Conservation (phyloP, 2,113 vertebrate species). For the Osmerus eperlanus region DNA sequence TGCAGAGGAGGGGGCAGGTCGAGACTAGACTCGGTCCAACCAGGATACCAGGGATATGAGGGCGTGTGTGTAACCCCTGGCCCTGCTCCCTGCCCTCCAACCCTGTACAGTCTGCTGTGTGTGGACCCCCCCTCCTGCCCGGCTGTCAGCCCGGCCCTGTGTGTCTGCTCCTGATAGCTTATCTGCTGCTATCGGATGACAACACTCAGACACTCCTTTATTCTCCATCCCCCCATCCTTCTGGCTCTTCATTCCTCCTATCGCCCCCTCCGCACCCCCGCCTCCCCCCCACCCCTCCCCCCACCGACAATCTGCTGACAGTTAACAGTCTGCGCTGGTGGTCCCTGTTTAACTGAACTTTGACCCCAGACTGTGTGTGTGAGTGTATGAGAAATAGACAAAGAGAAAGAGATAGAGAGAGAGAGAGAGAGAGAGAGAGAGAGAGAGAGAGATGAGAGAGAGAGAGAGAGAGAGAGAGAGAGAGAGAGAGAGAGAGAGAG, state of each 20-base stretch:
- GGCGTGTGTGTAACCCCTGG: not conserved
- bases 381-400: slow-evolving; percentile 1
- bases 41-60: not conserved
- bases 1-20: not conserved
- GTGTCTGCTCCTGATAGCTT: slow-evolving; percentile 38
- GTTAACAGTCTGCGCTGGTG: slow-evolving; percentile 38
- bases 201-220: slow-evolving; percentile 31
- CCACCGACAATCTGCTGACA: slow-evolving; percentile 55
- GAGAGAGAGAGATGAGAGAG: too few relatives aligned
- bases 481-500: too few relatives aligned
- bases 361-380: slow-evolving; percentile 8
- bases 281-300: slow-evolving; percentile 15
- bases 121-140: slow-evolving; percentile 23
- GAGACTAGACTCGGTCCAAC: not conserved
- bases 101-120: slow-evolving; percentile 10
- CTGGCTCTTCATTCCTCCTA: slow-evolving; percentile 37
- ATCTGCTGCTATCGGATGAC: slow-evolving; percentile 37
- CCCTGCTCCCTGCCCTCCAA: not conserved
- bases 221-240: slow-evolving; percentile 42
- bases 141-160: slow-evolving; percentile 35
- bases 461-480: too few relatives aligned
- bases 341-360: slow-evolving; percentile 36
- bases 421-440: too few relatives aligned
- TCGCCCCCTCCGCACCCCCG: slow-evolving; percentile 34
- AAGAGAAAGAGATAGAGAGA: too few relatives aligned